Percentiles rank a stretch among this genome's conserved stretches.
phyloP scores from a whole-genome alignment of 2,888 invertebrate genomes.

The Alviniconcha strummeri region DNA sequence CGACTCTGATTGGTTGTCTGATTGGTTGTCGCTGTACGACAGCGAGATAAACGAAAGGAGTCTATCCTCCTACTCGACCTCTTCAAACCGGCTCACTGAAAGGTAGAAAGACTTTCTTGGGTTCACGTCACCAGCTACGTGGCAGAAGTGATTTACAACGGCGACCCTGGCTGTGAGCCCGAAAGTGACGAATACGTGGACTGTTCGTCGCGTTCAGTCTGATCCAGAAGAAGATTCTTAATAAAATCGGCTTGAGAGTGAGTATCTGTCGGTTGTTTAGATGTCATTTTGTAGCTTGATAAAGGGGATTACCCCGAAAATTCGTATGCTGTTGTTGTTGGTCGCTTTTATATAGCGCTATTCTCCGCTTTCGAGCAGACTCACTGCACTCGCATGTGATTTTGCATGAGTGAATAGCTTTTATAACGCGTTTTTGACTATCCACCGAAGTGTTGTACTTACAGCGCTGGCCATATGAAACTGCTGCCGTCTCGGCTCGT shows the following conservation, averaged over 20 bases:
- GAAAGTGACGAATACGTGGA: constrained; percentile 19
- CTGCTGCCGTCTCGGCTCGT: too few relatives aligned
- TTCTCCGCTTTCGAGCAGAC: background rate
- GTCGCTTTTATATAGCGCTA: background rate
- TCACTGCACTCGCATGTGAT: background rate
- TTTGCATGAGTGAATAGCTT: too few relatives aligned
- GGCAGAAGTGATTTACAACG: constrained; percentile 25
- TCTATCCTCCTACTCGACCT: too few relatives aligned
- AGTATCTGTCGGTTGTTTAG: background rate
- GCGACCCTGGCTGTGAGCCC: constrained; percentile 3
- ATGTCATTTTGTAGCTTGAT: too few relatives aligned
- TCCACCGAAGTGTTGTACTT: too few relatives aligned
- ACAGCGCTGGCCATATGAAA: too few relatives aligned
- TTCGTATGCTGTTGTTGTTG: background rate
- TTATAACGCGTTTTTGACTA: too few relatives aligned
- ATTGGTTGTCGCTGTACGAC: too few relatives aligned
- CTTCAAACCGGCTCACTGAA: too few relatives aligned
- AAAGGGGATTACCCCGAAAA: too few relatives aligned
- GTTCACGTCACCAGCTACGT: constrained; percentile 29
- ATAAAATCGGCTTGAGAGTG: background rate
- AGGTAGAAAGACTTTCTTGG: constrained; percentile 19
- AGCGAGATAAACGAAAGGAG: too few relatives aligned
- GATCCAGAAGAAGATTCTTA: constrained; percentile 15
- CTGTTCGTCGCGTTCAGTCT: constrained; percentile 26
- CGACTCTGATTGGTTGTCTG: too few relatives aligned